Evolutionary conservation across 64 coral and sea anemone species (phyloP).

Genomic region (Dendronephthya gigantea): DNA sequence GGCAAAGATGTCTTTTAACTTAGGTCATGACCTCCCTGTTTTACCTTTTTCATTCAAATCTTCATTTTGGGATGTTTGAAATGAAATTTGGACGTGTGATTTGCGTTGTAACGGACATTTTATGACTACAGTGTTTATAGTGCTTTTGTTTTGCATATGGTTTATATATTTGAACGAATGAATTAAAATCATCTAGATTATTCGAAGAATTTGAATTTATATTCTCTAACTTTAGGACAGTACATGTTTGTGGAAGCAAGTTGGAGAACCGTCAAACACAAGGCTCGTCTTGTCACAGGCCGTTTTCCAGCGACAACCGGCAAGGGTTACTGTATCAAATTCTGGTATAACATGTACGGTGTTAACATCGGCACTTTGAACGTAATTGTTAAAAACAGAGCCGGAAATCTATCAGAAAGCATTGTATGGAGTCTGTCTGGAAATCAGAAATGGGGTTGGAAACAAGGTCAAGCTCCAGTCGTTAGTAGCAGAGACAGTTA

Average conservation of each 20-base stretch:
- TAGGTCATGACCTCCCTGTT: no score
- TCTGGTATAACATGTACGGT: constrained; percentile 17
- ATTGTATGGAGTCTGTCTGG: constrained; percentile 53
- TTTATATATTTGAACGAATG: no score
- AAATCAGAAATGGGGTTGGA: constrained; percentile 62
- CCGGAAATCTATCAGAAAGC: neutral
- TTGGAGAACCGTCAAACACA: neutral
- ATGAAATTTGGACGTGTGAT: no score
- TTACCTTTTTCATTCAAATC: no score
- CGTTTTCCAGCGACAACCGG: neutral
- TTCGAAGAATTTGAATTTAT: no score
- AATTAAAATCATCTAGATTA: no score
- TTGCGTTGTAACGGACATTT: no score
- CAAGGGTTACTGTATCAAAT: neutral
- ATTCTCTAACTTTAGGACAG: neutral
- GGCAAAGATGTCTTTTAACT: no score
- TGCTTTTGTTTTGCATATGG: no score
- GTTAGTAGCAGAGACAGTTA: constrained; percentile 13
- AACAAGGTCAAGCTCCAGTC: constrained; percentile 33
- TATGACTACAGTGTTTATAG: no score
- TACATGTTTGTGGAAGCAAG: constrained; percentile 4
- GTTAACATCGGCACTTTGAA: constrained; percentile 7
- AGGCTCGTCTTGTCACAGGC: neutral
- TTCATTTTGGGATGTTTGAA: no score
- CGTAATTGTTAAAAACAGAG: neutral